Conservation (phyloP, 2,888 invertebrate species). For the Rhagium mordax region DNA sequence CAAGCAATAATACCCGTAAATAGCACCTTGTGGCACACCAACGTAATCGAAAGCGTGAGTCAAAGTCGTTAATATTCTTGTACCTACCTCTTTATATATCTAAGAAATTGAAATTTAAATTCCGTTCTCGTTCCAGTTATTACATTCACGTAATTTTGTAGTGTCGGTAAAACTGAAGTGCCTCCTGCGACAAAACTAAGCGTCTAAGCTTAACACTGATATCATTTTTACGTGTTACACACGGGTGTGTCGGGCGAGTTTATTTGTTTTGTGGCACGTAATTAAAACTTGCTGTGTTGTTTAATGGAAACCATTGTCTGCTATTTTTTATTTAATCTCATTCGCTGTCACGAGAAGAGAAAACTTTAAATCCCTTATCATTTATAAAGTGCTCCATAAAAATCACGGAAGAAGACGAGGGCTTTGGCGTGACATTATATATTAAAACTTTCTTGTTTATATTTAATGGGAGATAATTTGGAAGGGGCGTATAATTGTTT, state of each 20-base stretch:
- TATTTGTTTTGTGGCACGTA: conserved; percentile 53
- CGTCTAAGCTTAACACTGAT: neutral
- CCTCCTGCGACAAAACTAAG: neutral
- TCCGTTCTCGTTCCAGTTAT: too few relatives aligned
- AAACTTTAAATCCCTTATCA: conserved; percentile 57
- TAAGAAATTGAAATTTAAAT: too few relatives aligned
- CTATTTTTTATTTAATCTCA: conserved; percentile 56
- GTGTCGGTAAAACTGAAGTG: neutral
- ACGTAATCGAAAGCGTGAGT: too few relatives aligned
- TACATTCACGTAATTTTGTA: neutral
- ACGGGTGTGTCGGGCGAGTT: conserved; percentile 32
- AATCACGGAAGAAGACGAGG: conserved; percentile 41
- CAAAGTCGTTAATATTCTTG: too few relatives aligned
- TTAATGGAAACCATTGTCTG: conserved; percentile 54
- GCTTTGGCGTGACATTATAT: conserved; percentile 39
- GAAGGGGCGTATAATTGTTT: neutral
- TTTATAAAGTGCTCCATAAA: conserved; percentile 49
- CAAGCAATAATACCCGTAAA: too few relatives aligned
- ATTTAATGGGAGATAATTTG: conserved; percentile 34
- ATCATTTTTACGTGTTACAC: neutral
- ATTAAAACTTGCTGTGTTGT: conserved; percentile 57
- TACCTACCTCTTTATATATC: too few relatives aligned
- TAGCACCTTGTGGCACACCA: too few relatives aligned
- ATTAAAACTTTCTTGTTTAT: conserved; percentile 43
- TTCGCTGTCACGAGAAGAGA: conserved; percentile 51